phyloP scores from a whole-genome alignment of 2,888 invertebrate genomes.

The Lepidochrysops patricia region DNA sequence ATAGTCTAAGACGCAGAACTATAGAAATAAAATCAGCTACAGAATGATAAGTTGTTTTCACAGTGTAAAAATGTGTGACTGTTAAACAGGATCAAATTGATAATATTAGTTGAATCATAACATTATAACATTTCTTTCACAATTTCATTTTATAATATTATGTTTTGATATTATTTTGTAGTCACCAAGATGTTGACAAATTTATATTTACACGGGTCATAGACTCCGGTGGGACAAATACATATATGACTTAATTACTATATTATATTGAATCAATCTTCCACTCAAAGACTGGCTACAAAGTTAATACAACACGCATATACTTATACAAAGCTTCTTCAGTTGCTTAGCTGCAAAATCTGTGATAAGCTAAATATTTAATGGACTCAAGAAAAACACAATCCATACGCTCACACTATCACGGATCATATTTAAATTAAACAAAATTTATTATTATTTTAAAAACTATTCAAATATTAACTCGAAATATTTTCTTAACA shows the following conservation, averaged over 20 bases:
- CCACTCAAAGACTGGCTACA: neutral
- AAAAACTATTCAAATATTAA: neutral
- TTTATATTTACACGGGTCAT: neutral
- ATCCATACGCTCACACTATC: neutral
- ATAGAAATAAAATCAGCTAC: neutral
- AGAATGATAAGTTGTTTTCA: neutral
- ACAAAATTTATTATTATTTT: conserved; percentile 1
- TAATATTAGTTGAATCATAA: neutral
- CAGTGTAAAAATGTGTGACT: neutral
- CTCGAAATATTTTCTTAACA: neutral
- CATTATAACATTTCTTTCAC: neutral
- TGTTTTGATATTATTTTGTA: neutral
- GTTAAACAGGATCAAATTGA: neutral
- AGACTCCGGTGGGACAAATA: neutral
- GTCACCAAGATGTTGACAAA: neutral
- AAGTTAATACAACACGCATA: neutral
- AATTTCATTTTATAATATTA: neutral
- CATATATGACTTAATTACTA: neutral
- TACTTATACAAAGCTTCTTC: neutral
- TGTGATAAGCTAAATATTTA: neutral
- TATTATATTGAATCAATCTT: neutral
- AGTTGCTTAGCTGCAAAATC: neutral
- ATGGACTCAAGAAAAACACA: neutral
- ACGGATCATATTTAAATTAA: conserved; percentile 5
- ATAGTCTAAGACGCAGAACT: neutral